Percentiles rank a stretch among this genome's conserved stretches.
Evolutionary conservation across 2,797 vertebrate species (phyloP).

Genomic region (Anguilla marmorata): DNA sequence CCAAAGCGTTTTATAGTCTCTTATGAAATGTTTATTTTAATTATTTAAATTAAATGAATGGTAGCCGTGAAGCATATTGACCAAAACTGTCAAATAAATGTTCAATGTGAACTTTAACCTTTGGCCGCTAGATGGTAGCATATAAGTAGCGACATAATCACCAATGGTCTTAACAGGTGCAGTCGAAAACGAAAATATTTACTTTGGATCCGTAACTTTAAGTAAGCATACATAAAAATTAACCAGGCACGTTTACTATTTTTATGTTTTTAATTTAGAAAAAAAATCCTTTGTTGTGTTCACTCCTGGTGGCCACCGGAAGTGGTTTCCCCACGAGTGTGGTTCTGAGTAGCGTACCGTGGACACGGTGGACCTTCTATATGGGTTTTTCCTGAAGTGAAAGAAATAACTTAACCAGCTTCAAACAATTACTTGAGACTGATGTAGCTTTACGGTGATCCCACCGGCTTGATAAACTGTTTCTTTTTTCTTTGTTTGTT

Average conservation of each 20-base stretch:
- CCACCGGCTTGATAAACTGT: constrained; percentile 2
- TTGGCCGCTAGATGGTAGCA: neutral
- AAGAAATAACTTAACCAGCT: neutral
- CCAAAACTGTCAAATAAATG: neutral
- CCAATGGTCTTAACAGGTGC: constrained; percentile 1
- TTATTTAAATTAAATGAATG: neutral
- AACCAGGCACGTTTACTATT: neutral
- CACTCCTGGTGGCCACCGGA: neutral
- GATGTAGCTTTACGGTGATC: constrained; percentile 44
- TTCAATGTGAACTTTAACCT: neutral
- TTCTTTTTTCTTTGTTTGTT: constrained; percentile 34
- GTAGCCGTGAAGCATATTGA: neutral
- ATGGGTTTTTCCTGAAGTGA: neutral
- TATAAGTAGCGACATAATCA: neutral
- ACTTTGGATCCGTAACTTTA: neutral
- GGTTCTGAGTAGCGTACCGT: neutral
- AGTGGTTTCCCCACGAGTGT: neutral
- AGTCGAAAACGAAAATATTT: neutral
- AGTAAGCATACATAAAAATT: neutral
- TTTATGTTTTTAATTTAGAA: neutral
- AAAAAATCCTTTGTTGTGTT: neutral
- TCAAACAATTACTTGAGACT: constrained; percentile 32
- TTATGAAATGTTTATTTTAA: neutral
- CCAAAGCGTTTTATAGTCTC: neutral
- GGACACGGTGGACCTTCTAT: neutral